phyloP scores from a whole-genome alignment of 2,797 vertebrate genomes.

The Microctenopoma lineatum region DNA sequence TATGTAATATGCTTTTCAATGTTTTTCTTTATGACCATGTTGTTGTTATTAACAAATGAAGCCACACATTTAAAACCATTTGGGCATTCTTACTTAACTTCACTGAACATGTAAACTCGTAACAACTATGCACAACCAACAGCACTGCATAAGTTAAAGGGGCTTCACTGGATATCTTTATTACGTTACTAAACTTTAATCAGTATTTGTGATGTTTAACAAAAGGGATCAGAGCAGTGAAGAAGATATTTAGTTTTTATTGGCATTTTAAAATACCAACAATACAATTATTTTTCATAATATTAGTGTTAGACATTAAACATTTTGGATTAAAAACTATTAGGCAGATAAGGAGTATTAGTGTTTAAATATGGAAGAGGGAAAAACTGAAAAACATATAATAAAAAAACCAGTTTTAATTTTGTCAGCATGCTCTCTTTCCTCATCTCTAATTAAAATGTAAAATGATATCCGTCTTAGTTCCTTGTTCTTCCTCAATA shows the following conservation, averaged over 20 bases:
- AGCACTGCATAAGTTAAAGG: not conserved
- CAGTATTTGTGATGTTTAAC: accelerated
- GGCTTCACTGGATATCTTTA: not conserved
- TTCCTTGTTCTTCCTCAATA: constrained; percentile 60
- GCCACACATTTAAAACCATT: not conserved
- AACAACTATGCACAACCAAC: not conserved
- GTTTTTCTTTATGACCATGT: not conserved
- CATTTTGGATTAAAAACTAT: not conserved
- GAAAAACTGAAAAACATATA: not conserved
- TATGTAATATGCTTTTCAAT: no score
- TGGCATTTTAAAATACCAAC: not conserved
- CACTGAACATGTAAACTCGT: not conserved
- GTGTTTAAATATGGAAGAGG: not conserved
- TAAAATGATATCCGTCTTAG: constrained; percentile 55
- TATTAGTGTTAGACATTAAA: not conserved
- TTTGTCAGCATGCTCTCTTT: constrained; percentile 25
- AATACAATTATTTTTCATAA: not conserved
- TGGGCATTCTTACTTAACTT: not conserved
- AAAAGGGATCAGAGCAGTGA: constrained; percentile 16
- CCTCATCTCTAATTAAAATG: constrained; percentile 62
- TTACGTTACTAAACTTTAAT: not conserved
- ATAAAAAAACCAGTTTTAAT: constrained; percentile 34
- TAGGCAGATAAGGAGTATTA: not conserved
- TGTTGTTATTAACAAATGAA: not conserved
- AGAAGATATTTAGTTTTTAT: not conserved